Evolutionary conservation across 2,113 vertebrate species (phyloP).

Genomic region (Cephalopholis sonnerati): DNA sequence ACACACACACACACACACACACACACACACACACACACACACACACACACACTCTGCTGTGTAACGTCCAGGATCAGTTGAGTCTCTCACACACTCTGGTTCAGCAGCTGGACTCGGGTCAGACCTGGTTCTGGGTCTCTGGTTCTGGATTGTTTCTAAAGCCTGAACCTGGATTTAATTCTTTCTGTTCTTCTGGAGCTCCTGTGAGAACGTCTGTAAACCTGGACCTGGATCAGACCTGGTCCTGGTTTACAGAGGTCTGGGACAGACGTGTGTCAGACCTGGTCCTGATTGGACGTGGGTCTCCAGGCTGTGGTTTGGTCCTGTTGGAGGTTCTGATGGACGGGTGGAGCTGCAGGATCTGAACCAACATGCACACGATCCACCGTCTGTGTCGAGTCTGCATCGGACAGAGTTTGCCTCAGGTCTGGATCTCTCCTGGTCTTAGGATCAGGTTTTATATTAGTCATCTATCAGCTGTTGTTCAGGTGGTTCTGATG

Average conservation of each 20-base stretch:
- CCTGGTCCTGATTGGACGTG: background rate
- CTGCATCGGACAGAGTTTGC: slow-evolving; percentile 91
- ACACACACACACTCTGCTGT: background rate
- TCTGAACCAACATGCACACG: slow-evolving; percentile 86
- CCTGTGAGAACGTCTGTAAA: background rate
- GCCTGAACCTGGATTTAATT: background rate
- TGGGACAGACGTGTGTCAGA: background rate
- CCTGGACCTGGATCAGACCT: background rate
- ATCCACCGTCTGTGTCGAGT: slow-evolving; percentile 91
- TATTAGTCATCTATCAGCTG: too few relatives aligned
- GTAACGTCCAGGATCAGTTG: slow-evolving; percentile 10
- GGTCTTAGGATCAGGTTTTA: too few relatives aligned
- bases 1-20: slow-evolving; percentile 19
- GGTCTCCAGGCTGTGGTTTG: background rate
- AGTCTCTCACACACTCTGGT: background rate
- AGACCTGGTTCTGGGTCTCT: background rate
- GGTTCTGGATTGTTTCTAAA: background rate
- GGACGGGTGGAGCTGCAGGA: background rate
- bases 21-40: slow-evolving; percentile 6
- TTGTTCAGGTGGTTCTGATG: too few relatives aligned
- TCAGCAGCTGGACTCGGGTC: background rate
- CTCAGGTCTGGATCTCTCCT: slow-evolving; percentile 83
- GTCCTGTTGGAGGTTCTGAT: background rate
- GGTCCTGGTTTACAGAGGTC: too few relatives aligned
- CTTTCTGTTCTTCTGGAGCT: too few relatives aligned